These are phyloP conservation scores for Corythoichthys intestinalis DNA, from an alignment of 2,113 vertebrate genomes.

Conservation along the genomic window DNA sequence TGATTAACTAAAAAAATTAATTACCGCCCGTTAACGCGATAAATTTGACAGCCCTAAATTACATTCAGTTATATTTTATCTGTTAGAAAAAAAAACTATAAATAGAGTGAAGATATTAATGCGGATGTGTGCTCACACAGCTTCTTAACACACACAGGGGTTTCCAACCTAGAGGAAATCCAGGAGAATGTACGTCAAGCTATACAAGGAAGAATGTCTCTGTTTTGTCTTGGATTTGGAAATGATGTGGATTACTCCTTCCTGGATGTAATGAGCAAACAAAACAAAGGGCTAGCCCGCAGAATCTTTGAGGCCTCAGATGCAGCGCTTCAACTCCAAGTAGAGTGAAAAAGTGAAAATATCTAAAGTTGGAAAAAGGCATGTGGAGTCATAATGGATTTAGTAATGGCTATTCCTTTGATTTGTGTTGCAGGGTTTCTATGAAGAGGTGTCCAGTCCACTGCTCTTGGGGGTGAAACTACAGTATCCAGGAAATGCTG, in stretches of 20 bases:
- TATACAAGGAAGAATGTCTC: conserved; percentile 66
- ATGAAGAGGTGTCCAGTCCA: conserved; percentile 80
- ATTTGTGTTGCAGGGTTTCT: conserved; percentile 73
- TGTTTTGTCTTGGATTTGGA: conserved; percentile 90
- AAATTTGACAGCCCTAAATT: no score
- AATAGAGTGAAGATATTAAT: background rate
- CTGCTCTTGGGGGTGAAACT: conserved; percentile 75
- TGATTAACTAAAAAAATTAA: no score
- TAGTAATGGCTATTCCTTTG: background rate
- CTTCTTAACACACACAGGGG: background rate
- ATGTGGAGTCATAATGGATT: no score
- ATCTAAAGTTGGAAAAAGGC: background rate
- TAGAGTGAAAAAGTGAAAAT: background rate
- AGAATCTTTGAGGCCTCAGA: conserved; percentile 87
- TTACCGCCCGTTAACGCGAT: no score
- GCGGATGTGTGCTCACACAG: background rate
- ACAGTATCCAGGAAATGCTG: conserved; percentile 68
- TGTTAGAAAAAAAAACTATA: background rate
- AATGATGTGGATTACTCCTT: conserved; percentile 81
- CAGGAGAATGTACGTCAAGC: conserved; percentile 71
- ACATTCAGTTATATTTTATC: background rate
- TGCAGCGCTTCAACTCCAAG: conserved; percentile 80
- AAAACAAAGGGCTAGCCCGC: conserved; percentile 83
- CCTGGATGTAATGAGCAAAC: conserved; percentile 83
- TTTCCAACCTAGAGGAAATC: conserved; percentile 48